Evolutionary conservation across 2,113 vertebrate species (phyloP).

Genomic region (Eudyptes chrysolophus): DNA sequence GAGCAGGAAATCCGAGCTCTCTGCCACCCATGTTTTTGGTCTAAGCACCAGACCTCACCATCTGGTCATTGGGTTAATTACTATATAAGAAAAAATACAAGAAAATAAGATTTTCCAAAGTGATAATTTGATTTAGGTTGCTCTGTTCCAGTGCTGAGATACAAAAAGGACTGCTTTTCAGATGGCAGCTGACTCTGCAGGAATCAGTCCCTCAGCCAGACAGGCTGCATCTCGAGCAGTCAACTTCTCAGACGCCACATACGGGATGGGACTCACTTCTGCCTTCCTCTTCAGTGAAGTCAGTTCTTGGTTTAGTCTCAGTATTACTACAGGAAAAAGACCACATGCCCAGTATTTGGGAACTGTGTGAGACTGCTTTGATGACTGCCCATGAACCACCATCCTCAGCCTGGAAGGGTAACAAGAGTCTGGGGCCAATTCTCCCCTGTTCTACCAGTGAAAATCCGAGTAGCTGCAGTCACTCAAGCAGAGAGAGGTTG

Average conservation of each 20-base stretch:
- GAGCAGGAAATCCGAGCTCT: not conserved
- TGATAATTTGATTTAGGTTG: not conserved
- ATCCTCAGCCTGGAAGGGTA: not conserved
- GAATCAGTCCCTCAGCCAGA: not conserved
- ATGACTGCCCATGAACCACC: not conserved
- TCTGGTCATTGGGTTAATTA: not conserved
- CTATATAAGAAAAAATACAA: not conserved
- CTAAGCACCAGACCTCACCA: not conserved
- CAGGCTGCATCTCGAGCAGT: not conserved
- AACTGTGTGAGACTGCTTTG: not conserved
- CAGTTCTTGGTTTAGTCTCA: not conserved
- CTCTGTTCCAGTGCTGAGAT: not conserved
- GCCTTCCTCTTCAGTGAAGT: not conserved
- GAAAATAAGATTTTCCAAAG: not conserved
- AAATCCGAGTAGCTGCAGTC: not conserved
- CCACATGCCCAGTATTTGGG: not conserved
- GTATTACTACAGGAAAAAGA: not conserved
- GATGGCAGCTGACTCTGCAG: not conserved
- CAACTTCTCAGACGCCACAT: not conserved
- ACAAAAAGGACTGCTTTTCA: not conserved
- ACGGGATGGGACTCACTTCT: not conserved
- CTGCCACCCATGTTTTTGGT: not conserved
- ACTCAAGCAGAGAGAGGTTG: not conserved
- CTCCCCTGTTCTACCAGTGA: not conserved
- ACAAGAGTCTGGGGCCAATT: not conserved